Evolutionary conservation across 2,797 vertebrate genomes (phyloP).

Genomic region (Crypturellus tataupa): DNA sequence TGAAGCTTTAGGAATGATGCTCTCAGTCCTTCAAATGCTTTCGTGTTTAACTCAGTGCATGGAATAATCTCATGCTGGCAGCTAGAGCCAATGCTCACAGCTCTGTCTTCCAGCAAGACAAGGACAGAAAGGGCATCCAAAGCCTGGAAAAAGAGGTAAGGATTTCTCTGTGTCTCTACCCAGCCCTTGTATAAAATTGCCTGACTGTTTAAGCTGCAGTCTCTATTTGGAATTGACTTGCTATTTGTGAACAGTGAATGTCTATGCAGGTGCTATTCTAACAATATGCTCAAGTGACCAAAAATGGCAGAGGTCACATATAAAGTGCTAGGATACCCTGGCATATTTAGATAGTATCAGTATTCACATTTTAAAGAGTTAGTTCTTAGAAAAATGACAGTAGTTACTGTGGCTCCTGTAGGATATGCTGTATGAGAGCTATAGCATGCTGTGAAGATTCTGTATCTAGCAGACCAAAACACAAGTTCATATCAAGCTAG

Average conservation of each 20-base stretch:
- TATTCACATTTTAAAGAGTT: neutral
- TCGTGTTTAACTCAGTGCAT: constrained; percentile 39
- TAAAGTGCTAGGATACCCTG: neutral
- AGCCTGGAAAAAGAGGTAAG: neutral
- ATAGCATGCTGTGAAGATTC: rapidly evolving
- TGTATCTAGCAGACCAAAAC: neutral
- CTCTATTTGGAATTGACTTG: neutral
- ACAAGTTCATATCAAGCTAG: rapidly evolving
- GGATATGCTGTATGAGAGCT: neutral
- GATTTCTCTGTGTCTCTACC: neutral
- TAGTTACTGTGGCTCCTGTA: rapidly evolving
- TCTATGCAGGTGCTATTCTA: neutral
- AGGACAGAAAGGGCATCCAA: constrained; percentile 6
- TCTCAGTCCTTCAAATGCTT: constrained; percentile 61
- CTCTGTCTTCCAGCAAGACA: neutral
- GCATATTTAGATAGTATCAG: neutral
- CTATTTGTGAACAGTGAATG: neutral
- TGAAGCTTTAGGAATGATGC: constrained; percentile 79
- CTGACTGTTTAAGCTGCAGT: neutral
- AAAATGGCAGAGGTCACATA: neutral
- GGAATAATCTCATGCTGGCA: constrained; percentile 58
- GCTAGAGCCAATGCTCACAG: neutral
- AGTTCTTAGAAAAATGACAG: neutral
- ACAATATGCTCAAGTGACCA: neutral
- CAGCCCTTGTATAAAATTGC: neutral